phyloP scores from a whole-genome alignment of 2,888 invertebrate species.

The Orchesellides sinensis region DNA sequence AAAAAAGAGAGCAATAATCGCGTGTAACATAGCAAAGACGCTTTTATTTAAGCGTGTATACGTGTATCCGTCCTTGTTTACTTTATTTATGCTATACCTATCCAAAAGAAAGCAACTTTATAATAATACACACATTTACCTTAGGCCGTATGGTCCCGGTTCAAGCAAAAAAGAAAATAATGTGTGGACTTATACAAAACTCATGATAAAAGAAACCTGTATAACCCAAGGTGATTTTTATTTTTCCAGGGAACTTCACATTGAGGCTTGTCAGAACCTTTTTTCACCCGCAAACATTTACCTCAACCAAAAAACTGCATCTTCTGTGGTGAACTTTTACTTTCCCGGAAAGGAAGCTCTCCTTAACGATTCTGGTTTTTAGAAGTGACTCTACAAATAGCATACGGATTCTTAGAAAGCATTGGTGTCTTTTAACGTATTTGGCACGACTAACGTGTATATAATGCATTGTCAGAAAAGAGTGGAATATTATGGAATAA shows the following conservation, averaged over 20 bases:
- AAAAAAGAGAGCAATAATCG: slow-evolving; percentile 29
- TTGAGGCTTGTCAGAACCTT: slow-evolving; percentile 44
- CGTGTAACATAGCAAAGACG: slow-evolving; percentile 46
- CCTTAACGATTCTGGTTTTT: too few species aligned
- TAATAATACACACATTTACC: slow-evolving; percentile 16
- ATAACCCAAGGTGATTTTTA: slow-evolving; percentile 53
- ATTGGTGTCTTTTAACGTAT: not conserved
- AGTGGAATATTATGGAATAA: not conserved
- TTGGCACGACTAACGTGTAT: not conserved
- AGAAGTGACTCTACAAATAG: too few species aligned
- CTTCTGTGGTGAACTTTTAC: slow-evolving; percentile 21
- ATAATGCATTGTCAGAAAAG: slow-evolving; percentile 2
- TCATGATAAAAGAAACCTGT: slow-evolving; percentile 38
- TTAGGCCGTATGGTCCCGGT: not conserved
- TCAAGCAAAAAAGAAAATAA: too few species aligned
- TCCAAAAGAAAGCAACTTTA: slow-evolving; percentile 28
- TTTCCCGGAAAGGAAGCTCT: not conserved
- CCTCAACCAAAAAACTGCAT: slow-evolving; percentile 14
- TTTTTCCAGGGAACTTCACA: slow-evolving; percentile 50
- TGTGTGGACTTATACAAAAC: too few species aligned
- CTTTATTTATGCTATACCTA: not conserved
- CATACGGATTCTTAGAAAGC: too few species aligned
- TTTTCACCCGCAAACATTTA: slow-evolving; percentile 38
- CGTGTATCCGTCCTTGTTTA: too few species aligned
- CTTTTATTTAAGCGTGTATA: not conserved